These are phyloP conservation scores for Oxygymnocypris stewartii DNA, from an alignment of 2,113 vertebrate genomes.

Conservation along the genomic window DNA sequence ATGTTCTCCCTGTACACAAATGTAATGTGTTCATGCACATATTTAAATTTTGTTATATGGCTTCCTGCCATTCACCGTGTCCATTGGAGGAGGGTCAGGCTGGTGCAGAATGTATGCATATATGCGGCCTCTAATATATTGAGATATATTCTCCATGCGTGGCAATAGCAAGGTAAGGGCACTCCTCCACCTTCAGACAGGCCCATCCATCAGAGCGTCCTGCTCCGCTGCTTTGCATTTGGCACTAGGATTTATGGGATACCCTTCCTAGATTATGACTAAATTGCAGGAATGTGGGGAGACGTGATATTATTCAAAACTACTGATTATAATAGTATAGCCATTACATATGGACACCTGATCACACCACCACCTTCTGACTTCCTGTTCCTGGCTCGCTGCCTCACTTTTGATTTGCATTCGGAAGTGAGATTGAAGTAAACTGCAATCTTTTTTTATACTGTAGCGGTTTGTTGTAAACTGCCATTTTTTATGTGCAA, in stretches of 20 bases:
- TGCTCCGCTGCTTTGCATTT: slow-evolving; percentile 44
- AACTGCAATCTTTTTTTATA: not conserved
- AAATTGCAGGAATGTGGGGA: slow-evolving; percentile 37
- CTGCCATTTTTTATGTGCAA: not conserved
- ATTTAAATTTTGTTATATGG: slow-evolving; percentile 6
- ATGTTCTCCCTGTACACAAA: not conserved
- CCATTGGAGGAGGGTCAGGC: slow-evolving; percentile 27
- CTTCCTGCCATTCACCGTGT: not conserved
- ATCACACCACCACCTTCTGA: slow-evolving; percentile 38
- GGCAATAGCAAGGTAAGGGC: slow-evolving; percentile 40
- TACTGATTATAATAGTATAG: slow-evolving; percentile 41
- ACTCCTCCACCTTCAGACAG: slow-evolving; percentile 39
- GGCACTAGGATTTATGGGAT: slow-evolving; percentile 36
- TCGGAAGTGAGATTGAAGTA: not conserved
- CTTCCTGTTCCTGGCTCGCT: not conserved
- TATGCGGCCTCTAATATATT: slow-evolving; percentile 42
- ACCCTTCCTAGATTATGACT: slow-evolving; percentile 39
- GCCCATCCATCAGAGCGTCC: slow-evolving; percentile 41
- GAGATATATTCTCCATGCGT: slow-evolving; percentile 41
- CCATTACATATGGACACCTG: slow-evolving; percentile 38
- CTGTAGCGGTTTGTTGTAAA: not conserved
- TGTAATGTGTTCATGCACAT: not conserved
- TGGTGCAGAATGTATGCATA: slow-evolving; percentile 46
- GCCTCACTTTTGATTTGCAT: not conserved
- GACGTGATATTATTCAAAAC: slow-evolving; percentile 41